Percentiles rank a stretch among this genome's conserved stretches.
Conservation (phyloP, 2,888 invertebrate genomes). For the Troides oblongomaculatus region DNA sequence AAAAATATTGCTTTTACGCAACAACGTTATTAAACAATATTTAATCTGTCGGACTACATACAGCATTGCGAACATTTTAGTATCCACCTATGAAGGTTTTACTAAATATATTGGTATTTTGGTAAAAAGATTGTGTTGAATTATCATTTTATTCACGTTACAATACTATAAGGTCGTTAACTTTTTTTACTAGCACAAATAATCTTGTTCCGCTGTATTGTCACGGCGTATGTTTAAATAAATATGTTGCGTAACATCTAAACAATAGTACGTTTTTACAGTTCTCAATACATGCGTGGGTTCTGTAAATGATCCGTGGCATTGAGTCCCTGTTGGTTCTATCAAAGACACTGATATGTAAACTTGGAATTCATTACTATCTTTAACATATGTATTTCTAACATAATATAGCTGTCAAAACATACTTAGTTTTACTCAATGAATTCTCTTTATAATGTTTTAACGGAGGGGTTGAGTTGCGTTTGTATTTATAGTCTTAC, state of each 20-base stretch:
- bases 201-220: conserved; percentile 1
- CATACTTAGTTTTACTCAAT: not conserved
- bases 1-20: too few species aligned
- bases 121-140: too few species aligned
- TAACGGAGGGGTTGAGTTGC: too few species aligned
- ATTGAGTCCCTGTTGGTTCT: conserved; percentile 17
- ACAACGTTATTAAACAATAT: too few species aligned
- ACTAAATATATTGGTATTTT: too few species aligned
- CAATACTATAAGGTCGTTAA: not conserved
- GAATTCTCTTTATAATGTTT: not conserved
- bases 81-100: too few species aligned
- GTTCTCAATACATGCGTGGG: conserved; percentile 56
- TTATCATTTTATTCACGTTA: not conserved
- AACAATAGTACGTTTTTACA: conserved; percentile 51
- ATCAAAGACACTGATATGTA: conserved; percentile 24
- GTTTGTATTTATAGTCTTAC: too few species aligned
- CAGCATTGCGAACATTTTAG: too few species aligned
- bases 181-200: conserved; percentile 13
- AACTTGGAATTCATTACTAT: conserved; percentile 22
- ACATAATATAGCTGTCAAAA: conserved; percentile 28
- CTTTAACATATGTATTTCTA: conserved; percentile 26
- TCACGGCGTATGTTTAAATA: conserved; percentile 17
- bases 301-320: conserved; percentile 54
- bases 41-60: too few species aligned
- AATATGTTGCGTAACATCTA: conserved; percentile 39